Percentiles rank a stretch among this genome's conserved stretches.
These are phyloP conservation scores for Nyctibius grandis DNA, from an alignment of 2,797 vertebrate species.

Conservation along the genomic window DNA sequence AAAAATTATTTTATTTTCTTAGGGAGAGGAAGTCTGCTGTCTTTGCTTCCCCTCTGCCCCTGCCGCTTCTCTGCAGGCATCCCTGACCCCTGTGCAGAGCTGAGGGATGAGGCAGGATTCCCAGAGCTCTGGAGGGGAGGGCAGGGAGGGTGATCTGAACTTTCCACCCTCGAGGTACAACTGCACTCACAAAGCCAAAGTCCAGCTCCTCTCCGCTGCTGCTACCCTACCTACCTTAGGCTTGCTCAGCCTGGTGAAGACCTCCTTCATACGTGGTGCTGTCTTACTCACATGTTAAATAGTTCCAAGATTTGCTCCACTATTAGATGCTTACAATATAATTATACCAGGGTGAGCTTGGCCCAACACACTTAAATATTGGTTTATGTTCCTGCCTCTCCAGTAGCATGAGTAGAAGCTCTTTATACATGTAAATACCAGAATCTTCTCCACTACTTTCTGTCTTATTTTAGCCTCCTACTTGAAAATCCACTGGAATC, in stretches of 20 bases:
- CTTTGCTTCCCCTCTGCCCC: not conserved
- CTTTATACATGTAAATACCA: not conserved
- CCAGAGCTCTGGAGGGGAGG: not conserved
- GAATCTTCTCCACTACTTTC: not conserved
- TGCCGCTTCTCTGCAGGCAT: not conserved
- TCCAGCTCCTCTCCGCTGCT: not conserved
- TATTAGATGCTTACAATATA: not conserved
- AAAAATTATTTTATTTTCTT: not conserved
- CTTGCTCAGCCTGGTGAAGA: not conserved
- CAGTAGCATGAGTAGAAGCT: not conserved
- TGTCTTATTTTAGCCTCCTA: slow-evolving; percentile 18
- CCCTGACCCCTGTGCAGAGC: not conserved
- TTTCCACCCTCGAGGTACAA: not conserved
- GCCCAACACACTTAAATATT: not conserved
- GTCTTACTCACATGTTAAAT: not conserved
- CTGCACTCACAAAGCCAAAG: not conserved
- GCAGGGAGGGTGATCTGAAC: not conserved
- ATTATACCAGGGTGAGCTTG: not conserved
- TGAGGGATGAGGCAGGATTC: not conserved
- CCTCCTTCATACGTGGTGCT: not conserved
- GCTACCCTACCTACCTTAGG: not conserved
- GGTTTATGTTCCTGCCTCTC: not conserved
- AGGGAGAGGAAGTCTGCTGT: not conserved
- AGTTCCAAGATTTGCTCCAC: not conserved
- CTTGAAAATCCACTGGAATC: slow-evolving; percentile 33